Percentiles rank a stretch among this genome's conserved stretches.
Evolutionary conservation across 2,113 vertebrate species (phyloP).

Genomic region (Epinephelus moara): DNA sequence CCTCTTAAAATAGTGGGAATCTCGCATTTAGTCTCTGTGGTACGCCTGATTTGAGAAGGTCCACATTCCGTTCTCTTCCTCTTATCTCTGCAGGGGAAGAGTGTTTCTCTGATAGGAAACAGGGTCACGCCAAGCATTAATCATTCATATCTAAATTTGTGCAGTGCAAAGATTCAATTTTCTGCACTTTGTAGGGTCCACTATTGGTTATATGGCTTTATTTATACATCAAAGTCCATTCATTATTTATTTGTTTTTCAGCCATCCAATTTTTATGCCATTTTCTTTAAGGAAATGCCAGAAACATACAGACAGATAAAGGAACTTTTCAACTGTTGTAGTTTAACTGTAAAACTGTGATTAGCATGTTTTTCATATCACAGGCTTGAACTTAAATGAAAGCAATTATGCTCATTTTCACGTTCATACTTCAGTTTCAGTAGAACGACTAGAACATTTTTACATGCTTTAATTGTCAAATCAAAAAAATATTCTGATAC

Average conservation of each 20-base stretch:
- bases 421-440: too few relatives aligned
- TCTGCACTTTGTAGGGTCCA: conserved; percentile 75
- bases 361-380: neutral
- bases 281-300: conserved; percentile 38
- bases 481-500: too few relatives aligned
- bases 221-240: conserved; percentile 74
- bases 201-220: conserved; percentile 77
- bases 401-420: too few relatives aligned
- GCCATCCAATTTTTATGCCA: conserved; percentile 41
- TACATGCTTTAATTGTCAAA: too few relatives aligned
- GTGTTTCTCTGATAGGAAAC: conserved; percentile 65
- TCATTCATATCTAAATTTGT: conserved; percentile 80
- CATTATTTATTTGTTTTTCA: conserved; percentile 75
- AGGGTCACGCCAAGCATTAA: conserved; percentile 71
- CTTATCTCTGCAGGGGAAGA: conserved; percentile 61
- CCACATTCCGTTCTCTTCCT: conserved; percentile 22
- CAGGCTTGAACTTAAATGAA: too few relatives aligned
- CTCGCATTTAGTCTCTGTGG: conserved; percentile 17
- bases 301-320: conserved; percentile 1
- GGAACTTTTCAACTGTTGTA: neutral
- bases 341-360: conserved; percentile 1
- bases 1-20: conserved; percentile 7
- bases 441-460: too few relatives aligned
- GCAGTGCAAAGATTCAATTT: conserved; percentile 77
- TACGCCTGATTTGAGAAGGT: conserved; percentile 42